Conservation (phyloP, 2,888 invertebrate genomes). For the Trichogramma dendrolimi region DNA sequence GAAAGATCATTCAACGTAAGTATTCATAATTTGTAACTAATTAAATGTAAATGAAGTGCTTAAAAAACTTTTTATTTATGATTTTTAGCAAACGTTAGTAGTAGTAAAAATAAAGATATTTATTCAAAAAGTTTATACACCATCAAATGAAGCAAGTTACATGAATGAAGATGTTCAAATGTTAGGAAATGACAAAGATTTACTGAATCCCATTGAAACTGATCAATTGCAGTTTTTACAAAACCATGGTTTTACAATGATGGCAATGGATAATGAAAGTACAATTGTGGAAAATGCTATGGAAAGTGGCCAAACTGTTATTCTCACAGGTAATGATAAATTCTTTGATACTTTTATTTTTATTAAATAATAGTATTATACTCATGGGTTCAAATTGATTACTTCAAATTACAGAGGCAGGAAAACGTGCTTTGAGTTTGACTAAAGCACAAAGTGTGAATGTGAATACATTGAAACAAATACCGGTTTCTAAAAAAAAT, state of each 20-base stretch:
- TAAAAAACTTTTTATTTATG: not conserved
- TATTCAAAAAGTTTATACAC: conserved; percentile 41
- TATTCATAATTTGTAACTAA: not conserved
- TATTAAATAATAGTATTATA: not conserved
- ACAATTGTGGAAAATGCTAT: conserved; percentile 74
- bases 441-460: conserved; percentile 50
- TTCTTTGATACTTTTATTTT: conserved; percentile 6
- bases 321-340: conserved; percentile 63
- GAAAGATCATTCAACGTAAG: conserved; percentile 9
- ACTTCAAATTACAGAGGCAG: conserved; percentile 60
- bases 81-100: conserved; percentile 23
- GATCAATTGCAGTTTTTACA: conserved; percentile 67
- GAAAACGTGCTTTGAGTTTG: conserved; percentile 68
- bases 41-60: not conserved
- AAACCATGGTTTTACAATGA: conserved; percentile 81
- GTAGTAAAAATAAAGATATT: conserved; percentile 43
- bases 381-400: conserved; percentile 2
- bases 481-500: conserved; percentile 44
- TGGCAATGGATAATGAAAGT: conserved; percentile 68
- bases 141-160: conserved; percentile 39
- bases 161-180: conserved; percentile 35
- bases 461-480: conserved; percentile 46
- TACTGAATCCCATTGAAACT: conserved; percentile 24
- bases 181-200: conserved; percentile 40
- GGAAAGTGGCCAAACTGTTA: conserved; percentile 80